Evolutionary conservation across 1,140 invertebrate species (phyloP).

Genomic region (Drosophila nikananu): DNA sequence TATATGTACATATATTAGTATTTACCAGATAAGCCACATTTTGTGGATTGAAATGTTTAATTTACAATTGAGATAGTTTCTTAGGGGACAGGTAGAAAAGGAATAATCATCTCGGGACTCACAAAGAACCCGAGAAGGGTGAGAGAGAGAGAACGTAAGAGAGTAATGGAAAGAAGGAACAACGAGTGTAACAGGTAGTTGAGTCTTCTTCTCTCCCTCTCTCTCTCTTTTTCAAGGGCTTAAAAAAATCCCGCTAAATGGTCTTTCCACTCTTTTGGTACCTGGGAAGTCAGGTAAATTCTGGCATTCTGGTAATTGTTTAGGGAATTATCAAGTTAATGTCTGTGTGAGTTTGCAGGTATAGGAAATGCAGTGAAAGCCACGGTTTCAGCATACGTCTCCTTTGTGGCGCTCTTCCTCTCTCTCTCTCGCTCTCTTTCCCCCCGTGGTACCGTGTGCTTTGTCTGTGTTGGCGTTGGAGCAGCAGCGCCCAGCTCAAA

Average conservation of each 20-base stretch:
- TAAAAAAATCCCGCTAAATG: slow-evolving; percentile 25
- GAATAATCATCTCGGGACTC: slow-evolving; percentile 26
- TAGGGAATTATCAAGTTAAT: slow-evolving; percentile 30
- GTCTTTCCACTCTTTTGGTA: slow-evolving; percentile 16
- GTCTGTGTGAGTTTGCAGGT: slow-evolving; percentile 13
- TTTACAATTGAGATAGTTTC: slow-evolving; percentile 52
- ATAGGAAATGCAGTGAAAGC: slow-evolving; percentile 67
- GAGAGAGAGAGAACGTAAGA: slow-evolving; percentile 5
- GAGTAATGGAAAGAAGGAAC: slow-evolving; percentile 6
- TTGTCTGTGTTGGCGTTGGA: slow-evolving; percentile 16
- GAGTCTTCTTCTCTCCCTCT: slow-evolving; percentile 12
- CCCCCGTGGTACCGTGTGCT: background rate
- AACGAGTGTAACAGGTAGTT: slow-evolving; percentile 75
- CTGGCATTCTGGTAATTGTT: slow-evolving; percentile 48
- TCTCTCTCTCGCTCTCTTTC: background rate
- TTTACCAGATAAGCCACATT: slow-evolving; percentile 25
- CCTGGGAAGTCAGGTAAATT: slow-evolving; percentile 43
- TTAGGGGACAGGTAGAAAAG: slow-evolving; percentile 34
- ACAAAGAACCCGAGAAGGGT: background rate
- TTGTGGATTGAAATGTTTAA: slow-evolving; percentile 38
- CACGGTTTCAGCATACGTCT: slow-evolving; percentile 32
- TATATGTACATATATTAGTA: slow-evolving; percentile 1
- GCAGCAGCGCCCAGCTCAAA: slow-evolving; percentile 19
- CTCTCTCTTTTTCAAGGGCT: slow-evolving; percentile 5
- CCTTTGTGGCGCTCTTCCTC: slow-evolving; percentile 24